Evolutionary conservation across 2,888 invertebrate species (phyloP).

Genomic region (Linnaemya tessellans): DNA sequence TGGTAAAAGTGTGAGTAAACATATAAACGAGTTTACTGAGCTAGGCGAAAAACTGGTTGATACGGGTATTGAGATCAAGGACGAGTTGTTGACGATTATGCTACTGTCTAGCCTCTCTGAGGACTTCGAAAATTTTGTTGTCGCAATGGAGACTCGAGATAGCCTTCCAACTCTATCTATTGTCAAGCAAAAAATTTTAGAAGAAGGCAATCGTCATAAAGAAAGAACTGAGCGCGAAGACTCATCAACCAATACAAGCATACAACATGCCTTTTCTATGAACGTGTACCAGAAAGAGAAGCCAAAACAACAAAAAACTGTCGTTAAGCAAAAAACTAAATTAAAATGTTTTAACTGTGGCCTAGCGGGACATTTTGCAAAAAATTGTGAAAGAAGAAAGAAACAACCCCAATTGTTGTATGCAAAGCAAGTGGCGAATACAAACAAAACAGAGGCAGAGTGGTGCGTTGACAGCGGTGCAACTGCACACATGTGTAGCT

Average conservation of each 20-base stretch:
- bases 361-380: constrained; percentile 23
- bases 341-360: constrained; percentile 34
- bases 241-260: neutral
- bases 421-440: constrained; percentile 4
- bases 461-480: constrained; percentile 31
- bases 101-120: constrained; percentile 60
- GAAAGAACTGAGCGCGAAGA: constrained; percentile 21
- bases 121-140: constrained; percentile 58
- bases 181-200: constrained; percentile 49
- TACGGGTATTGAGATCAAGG: no score
- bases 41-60: no score
- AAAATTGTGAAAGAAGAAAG: no score
- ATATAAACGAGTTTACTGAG: no score
- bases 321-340: constrained; percentile 17
- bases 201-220: constrained; percentile 47
- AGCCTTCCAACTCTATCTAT: constrained; percentile 41
- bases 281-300: constrained; percentile 16
- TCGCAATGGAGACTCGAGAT: constrained; percentile 65
- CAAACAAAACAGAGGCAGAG: neutral
- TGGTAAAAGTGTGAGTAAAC: no score
- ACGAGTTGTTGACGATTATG: no score
- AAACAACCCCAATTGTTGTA: no score
- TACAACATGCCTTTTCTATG: constrained; percentile 48
- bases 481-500: constrained; percentile 3
- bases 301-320: neutral